Percentiles rank a stretch among this genome's conserved stretches.
These are phyloP conservation scores for Andrena praecox DNA, from an alignment of 2,888 invertebrate genomes.

Conservation along the genomic window DNA sequence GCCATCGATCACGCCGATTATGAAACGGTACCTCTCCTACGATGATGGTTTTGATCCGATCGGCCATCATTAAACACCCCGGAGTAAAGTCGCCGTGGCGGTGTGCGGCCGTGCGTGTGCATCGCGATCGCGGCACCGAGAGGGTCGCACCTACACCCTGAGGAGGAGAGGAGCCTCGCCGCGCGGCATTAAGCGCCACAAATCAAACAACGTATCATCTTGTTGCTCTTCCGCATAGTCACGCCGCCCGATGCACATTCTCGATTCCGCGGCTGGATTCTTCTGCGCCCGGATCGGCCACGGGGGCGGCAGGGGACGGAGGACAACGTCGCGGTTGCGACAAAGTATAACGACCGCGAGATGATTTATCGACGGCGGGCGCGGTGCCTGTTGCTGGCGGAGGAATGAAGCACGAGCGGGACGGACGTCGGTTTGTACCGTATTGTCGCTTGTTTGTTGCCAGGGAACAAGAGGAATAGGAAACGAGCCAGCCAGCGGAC, in stretches of 20 bases:
- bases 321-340: constrained; percentile 41
- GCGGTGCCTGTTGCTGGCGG: constrained; percentile 23
- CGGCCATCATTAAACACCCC: constrained; percentile 40
- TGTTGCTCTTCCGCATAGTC: constrained; percentile 62
- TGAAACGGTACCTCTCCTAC: constrained; percentile 32
- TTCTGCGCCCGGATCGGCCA: constrained; percentile 16
- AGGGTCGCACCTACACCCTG: not conserved
- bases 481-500: constrained; percentile 25
- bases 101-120: not conserved
- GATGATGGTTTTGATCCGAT: constrained; percentile 28
- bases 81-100: constrained; percentile 11
- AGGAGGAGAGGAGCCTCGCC: not conserved
- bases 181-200: constrained; percentile 52
- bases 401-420: constrained; percentile 39
- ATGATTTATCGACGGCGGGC: constrained; percentile 58
- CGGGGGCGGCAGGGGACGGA: not conserved
- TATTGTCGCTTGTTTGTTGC: constrained; percentile 65
- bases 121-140: not conserved
- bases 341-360: constrained; percentile 63
- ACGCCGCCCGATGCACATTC: constrained; percentile 40
- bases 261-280: constrained; percentile 46
- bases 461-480: constrained; percentile 53
- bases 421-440: constrained; percentile 56
- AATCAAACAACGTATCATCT: constrained; percentile 70
- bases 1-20: constrained; percentile 55